phyloP scores from a whole-genome alignment of 2,797 vertebrate species.

The Tolypeutes matacus region DNA sequence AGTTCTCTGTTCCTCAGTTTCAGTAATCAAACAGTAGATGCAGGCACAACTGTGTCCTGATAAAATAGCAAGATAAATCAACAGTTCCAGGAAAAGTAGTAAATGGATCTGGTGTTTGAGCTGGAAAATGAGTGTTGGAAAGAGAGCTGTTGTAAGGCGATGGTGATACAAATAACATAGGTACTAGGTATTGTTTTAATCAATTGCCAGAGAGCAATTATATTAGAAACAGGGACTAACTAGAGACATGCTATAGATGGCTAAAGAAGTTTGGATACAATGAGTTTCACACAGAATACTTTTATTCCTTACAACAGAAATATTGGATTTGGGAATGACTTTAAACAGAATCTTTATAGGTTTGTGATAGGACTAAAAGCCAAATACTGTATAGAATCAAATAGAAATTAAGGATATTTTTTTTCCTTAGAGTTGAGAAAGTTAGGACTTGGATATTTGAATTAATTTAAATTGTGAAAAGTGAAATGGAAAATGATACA shows the following conservation, averaged over 20 bases:
- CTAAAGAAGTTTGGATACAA: neutral
- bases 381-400: neutral
- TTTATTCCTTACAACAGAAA: neutral
- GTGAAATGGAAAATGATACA: neutral
- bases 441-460: neutral
- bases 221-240: neutral
- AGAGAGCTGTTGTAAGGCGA: neutral
- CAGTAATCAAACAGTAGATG: neutral
- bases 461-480: neutral
- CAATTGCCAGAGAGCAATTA: neutral
- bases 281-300: neutral
- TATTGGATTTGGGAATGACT: neutral
- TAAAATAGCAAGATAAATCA: neutral
- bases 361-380: neutral
- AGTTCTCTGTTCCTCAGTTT: neutral
- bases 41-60: neutral
- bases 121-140: neutral
- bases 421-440: neutral
- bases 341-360: neutral
- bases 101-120: neutral
- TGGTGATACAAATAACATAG: neutral
- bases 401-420: neutral
- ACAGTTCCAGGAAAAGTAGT: neutral
- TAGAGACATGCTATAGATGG: neutral
- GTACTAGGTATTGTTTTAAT: neutral